Evolutionary conservation across 2,113 vertebrate species (phyloP).

Genomic region (Oostethus manadensis): DNA sequence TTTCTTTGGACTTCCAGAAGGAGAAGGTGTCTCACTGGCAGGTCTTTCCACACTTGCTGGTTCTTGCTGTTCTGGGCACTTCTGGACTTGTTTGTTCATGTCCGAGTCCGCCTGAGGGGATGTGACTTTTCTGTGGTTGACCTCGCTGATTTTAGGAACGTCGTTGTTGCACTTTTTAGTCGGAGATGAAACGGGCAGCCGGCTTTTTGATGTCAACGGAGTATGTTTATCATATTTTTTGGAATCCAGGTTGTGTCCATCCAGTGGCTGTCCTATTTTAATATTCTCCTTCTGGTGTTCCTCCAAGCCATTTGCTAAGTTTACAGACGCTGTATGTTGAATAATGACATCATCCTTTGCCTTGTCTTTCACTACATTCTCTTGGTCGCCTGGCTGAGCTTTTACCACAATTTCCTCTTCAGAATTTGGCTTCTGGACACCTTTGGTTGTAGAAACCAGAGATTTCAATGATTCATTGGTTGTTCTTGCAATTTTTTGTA

Average conservation of each 20-base stretch:
- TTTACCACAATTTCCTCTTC: slow-evolving; percentile 41
- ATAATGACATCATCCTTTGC: neutral
- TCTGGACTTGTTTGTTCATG: slow-evolving; percentile 12
- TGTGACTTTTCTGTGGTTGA: slow-evolving; percentile 21
- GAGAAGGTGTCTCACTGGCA: slow-evolving; percentile 8
- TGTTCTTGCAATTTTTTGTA: slow-evolving; percentile 33
- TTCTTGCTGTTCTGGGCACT: slow-evolving; percentile 37
- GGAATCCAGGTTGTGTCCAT: slow-evolving; percentile 18
- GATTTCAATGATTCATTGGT: slow-evolving; percentile 47
- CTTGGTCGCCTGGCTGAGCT: slow-evolving; percentile 12
- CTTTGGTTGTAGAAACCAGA: slow-evolving; percentile 10
- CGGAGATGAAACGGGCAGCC: slow-evolving; percentile 47
- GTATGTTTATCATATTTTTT: slow-evolving; percentile 45
- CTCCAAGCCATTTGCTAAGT: slow-evolving; percentile 32
- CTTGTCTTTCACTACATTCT: slow-evolving; percentile 19
- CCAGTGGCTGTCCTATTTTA: slow-evolving; percentile 1
- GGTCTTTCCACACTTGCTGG: slow-evolving; percentile 15
- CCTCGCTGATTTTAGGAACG: slow-evolving; percentile 16
- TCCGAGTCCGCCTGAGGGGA: slow-evolving; percentile 27
- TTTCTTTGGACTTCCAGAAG: slow-evolving; percentile 46
- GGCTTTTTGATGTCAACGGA: slow-evolving; percentile 37
- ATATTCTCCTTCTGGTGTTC: slow-evolving; percentile 21
- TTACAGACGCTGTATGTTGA: slow-evolving; percentile 14
- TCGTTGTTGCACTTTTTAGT: slow-evolving; percentile 36
- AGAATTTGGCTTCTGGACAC: slow-evolving; percentile 30